Conservation (phyloP, 1,140 invertebrate genomes). For the Hypsibius dujardini region DNA sequence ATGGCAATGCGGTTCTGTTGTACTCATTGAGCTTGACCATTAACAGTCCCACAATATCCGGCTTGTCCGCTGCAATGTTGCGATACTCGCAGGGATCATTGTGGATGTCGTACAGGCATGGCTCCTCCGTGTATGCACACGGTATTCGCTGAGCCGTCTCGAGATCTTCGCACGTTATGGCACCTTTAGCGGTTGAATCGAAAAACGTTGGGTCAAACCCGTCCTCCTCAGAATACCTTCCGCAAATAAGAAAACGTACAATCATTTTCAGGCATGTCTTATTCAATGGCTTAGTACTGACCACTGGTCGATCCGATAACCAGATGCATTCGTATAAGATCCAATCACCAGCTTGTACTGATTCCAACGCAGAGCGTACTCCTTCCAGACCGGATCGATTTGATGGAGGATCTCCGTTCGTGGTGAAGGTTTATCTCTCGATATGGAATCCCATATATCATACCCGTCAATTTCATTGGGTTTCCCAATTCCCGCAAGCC, state of each 20-base stretch:
- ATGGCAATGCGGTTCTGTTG: not conserved
- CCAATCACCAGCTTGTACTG: not conserved
- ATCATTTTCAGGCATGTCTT: not conserved
- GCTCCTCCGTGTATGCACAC: not conserved
- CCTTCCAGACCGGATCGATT: conserved; percentile 27
- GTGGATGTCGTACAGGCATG: not conserved
- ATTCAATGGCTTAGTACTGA: not conserved
- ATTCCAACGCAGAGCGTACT: conserved; percentile 26
- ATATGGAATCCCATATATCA: conserved; percentile 27
- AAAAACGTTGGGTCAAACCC: not conserved
- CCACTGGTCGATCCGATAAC: not conserved
- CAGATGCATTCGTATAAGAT: not conserved
- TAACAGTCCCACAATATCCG: not conserved
- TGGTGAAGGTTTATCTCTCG: conserved; percentile 21
- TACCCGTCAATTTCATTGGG: conserved; percentile 27
- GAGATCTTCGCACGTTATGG: not conserved
- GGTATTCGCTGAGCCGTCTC: not conserved
- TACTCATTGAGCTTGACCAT: not conserved
- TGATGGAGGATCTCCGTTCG: conserved; percentile 29
- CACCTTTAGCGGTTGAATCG: not conserved
- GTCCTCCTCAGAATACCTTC: not conserved
- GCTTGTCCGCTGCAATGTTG: not conserved
- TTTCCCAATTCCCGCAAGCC: conserved; percentile 26
- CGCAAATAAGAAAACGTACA: not conserved
- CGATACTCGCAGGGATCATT: not conserved